Base-by-base conservation (phyloP, 2,797 vertebrate species). In the Melanotaenia nigrans region DNA sequence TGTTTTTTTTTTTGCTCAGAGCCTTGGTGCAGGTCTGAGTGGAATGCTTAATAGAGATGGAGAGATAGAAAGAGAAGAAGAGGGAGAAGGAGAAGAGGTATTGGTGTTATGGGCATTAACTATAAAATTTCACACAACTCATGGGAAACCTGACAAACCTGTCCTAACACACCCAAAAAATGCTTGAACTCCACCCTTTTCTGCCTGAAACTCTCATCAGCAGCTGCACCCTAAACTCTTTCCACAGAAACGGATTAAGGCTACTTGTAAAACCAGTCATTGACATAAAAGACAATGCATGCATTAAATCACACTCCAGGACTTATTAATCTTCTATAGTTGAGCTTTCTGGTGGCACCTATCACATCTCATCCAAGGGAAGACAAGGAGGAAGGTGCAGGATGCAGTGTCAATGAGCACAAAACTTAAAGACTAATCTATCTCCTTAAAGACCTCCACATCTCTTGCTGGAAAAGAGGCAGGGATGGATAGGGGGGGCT, bases 391-490 rank as follows among this genome's bases (percentile, higher is more conserved):
- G 68, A 56, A 40, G 69, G 58, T 68, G 85, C 56, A 68, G 85
- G 77, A 69, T 68, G 76, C 68, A 11, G 63, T 80, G 84, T 87
- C 89, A 85, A 82, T 83, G 83, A 82, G 82, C 78, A 79, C 78
- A 85, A 78, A 89, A 90, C 89, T 89, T 87, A 90, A 94, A 92
- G 79, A 74, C 81, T 75, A 93, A 93, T 93, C 91, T 94, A 90
- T 94, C 92, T 90, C 92, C 94, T 91, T 92, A 94, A 94, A 92
- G 83, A 89, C 89, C 91, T 91, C 87, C 84, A 79, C 69, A 82
- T 85, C 74, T 82, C 61, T 53, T 75, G 70, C 49, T 67, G 77
- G 60, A 72, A 62, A 68, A 59, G 72, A 63, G 51, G 71, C 30
- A 47, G 65, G 62, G 53, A 25, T 35, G 30, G 40, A 5, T 24